Evolutionary conservation across 2,113 vertebrate species (phyloP).

Genomic region (Sinocyclocheilus grahami): DNA sequence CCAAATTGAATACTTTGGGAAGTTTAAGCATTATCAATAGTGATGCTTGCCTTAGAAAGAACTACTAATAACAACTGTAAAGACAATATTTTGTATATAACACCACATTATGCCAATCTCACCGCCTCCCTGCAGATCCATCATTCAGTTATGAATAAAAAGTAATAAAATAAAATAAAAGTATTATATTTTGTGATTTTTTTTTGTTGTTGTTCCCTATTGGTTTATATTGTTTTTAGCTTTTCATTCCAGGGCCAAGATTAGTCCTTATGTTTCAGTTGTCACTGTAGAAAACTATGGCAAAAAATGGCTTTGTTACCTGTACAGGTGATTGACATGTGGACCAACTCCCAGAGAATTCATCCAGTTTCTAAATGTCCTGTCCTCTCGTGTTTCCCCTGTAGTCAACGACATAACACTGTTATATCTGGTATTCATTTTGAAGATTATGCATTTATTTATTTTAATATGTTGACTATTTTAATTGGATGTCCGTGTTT

Average conservation of each 20-base stretch:
- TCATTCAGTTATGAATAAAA: no score
- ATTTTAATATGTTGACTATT: background rate
- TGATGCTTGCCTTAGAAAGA: background rate
- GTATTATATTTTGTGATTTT: background rate
- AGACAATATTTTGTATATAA: no score
- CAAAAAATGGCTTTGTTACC: conserved; percentile 73
- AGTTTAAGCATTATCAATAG: background rate
- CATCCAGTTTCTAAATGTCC: conserved; percentile 98
- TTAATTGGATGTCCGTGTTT: background rate
- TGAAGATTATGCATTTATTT: background rate
- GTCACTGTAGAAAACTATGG: background rate
- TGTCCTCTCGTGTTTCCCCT: conserved; percentile 93
- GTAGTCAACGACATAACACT: conserved; percentile 8
- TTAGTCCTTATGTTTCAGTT: background rate
- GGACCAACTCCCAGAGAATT: conserved; percentile 94
- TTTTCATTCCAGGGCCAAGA: background rate
- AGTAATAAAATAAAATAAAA: no score
- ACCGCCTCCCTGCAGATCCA: no score
- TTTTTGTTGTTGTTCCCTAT: background rate
- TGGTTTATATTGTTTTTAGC: background rate
- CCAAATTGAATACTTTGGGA: background rate
- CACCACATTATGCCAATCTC: background rate
- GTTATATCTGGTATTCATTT: background rate
- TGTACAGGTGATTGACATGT: conserved; percentile 90
- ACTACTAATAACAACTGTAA: no score